Conservation (phyloP, 30 jellyfish, hydroid and myxozoan genomes). For the Chrysaora quinquecirrha region DNA sequence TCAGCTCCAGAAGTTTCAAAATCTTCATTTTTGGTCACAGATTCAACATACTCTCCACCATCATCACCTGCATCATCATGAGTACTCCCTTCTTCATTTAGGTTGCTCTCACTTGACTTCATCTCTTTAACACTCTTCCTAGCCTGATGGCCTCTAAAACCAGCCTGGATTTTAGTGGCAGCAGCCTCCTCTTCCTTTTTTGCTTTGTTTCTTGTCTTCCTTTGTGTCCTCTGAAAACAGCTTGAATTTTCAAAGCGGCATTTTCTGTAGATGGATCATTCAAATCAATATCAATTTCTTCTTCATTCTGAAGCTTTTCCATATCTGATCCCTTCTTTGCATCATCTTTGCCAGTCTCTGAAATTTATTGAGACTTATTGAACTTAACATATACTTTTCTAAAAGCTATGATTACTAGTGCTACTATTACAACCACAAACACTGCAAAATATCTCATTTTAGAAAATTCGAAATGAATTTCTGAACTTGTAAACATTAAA, state of each 20-base stretch:
- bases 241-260: conserved; percentile 87
- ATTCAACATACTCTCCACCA: conserved; percentile 37
- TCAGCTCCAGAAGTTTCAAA: background rate
- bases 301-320: conserved; percentile 53
- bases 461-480: too few relatives aligned
- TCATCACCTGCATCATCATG: conserved; percentile 11
- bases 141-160: conserved; percentile 71
- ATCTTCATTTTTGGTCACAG: conserved; percentile 8
- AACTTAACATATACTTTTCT: too few relatives aligned
- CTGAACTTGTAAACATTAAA: too few relatives aligned
- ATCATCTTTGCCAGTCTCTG: conserved; percentile 69
- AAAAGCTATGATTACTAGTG: too few relatives aligned
- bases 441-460: too few relatives aligned
- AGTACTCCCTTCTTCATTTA: background rate
- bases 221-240: conserved; percentile 79
- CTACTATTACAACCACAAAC: too few relatives aligned
- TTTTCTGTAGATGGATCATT: conserved; percentile 69
- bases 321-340: conserved; percentile 73
- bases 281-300: conserved; percentile 62
- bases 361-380: too few relatives aligned
- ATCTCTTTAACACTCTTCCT: conserved; percentile 62
- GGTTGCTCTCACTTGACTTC: conserved; percentile 1
- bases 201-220: conserved; percentile 53
- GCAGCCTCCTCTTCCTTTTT: conserved; percentile 52
- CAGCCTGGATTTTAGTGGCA: conserved; percentile 73